Conservation (phyloP, 2,797 vertebrate species). For the Phalanger gymnotis region DNA sequence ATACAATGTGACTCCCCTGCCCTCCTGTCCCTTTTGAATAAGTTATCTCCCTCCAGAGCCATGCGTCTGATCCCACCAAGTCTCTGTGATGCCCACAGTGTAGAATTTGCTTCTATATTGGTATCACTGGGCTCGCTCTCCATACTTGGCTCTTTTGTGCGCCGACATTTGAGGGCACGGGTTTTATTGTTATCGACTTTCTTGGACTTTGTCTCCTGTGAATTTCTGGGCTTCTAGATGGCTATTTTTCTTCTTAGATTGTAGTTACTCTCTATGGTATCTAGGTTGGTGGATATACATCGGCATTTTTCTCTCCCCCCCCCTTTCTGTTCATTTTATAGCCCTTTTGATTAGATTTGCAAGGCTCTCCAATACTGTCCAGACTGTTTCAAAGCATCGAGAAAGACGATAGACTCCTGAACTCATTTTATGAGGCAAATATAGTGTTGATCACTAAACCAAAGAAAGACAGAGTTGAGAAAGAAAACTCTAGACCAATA, state of each 20-base stretch:
- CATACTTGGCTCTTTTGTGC: neutral
- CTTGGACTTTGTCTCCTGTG: neutral
- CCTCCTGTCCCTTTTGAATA: neutral
- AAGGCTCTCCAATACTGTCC: neutral
- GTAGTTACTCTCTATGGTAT: slow-evolving; percentile 33
- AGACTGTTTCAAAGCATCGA: neutral
- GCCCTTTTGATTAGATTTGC: slow-evolving; percentile 27
- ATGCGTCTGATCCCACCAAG: neutral
- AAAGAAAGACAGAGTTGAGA: neutral
- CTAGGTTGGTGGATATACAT: neutral
- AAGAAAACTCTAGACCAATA: neutral
- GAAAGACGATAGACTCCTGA: neutral
- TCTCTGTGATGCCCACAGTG: neutral
- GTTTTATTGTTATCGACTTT: neutral
- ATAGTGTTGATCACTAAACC: neutral
- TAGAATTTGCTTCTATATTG: neutral
- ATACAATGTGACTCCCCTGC: neutral
- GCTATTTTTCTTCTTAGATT: slow-evolving; percentile 15
- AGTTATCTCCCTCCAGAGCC: neutral
- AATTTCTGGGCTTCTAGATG: neutral
- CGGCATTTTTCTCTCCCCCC: neutral
- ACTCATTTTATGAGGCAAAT: neutral
- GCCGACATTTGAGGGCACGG: neutral
- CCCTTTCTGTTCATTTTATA: slow-evolving; percentile 1
- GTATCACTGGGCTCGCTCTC: neutral